These are phyloP conservation scores for Scaptomyza tumidula DNA, from an alignment of 2,888 invertebrate genomes.

Conservation along the genomic window DNA sequence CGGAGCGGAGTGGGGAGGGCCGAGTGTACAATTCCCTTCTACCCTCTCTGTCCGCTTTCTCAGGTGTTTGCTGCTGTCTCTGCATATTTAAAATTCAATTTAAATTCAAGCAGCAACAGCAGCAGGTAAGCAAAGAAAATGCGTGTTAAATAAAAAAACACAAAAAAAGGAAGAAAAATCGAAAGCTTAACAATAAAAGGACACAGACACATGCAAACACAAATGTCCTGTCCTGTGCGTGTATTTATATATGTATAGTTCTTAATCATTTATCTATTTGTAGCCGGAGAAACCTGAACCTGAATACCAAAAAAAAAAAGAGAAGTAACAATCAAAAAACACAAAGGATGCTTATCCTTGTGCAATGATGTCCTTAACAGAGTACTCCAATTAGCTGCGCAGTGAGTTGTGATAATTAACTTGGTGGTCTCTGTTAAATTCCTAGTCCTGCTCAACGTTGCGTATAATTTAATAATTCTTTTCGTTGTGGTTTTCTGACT, in stretches of 20 bases:
- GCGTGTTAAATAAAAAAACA: conserved; percentile 52
- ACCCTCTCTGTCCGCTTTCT: neutral
- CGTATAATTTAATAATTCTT: conserved; percentile 69
- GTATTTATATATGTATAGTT: conserved; percentile 12
- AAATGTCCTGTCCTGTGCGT: conserved; percentile 8
- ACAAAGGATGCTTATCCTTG: conserved; percentile 15
- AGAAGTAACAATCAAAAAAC: conserved; percentile 12
- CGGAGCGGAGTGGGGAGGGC: neutral
- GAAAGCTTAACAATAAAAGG: conserved; percentile 46
- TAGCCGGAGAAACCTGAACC: neutral
- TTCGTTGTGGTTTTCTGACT: conserved; percentile 35
- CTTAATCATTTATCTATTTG: conserved; percentile 2
- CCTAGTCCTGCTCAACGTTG: conserved; percentile 57
- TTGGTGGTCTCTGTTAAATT: conserved; percentile 36
- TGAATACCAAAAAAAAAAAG: neutral
- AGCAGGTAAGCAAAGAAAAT: conserved; percentile 35
- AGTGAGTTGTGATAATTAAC: conserved; percentile 65
- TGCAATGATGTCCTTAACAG: conserved; percentile 6
- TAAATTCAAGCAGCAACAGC: conserved; percentile 52
- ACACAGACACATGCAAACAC: neutral
- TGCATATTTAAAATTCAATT: conserved; percentile 78
- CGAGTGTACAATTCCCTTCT: neutral
- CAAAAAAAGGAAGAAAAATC: conserved; percentile 32
- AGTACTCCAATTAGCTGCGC: conserved; percentile 65
- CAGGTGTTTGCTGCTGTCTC: conserved; percentile 29